phyloP scores from a whole-genome alignment of 1,140 invertebrate species.

The Drosophila micromelanica region DNA sequence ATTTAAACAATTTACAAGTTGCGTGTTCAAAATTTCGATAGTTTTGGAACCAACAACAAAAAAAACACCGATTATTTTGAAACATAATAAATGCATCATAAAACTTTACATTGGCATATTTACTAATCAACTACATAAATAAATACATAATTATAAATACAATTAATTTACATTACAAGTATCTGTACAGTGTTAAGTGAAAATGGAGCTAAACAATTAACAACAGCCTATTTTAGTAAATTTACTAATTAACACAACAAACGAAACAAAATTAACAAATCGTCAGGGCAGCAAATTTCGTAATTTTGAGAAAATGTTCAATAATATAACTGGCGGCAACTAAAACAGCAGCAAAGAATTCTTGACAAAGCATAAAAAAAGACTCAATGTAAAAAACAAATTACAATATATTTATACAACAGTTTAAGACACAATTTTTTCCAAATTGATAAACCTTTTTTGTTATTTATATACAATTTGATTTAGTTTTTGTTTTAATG shows the following conservation, averaged over 20 bases:
- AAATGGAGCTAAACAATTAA: conserved; percentile 70
- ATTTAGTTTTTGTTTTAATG: conserved; percentile 72
- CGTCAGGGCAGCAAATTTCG: conserved; percentile 67
- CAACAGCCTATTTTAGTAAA: conserved; percentile 70
- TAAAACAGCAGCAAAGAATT: conserved; percentile 7
- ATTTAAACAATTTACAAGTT: conserved; percentile 8
- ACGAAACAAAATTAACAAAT: conserved; percentile 30
- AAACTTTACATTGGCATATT: conserved; percentile 43
- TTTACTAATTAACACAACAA: conserved; percentile 52
- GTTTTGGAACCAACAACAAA: conserved; percentile 4
- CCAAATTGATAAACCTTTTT: conserved; percentile 57
- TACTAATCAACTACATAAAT: conserved; percentile 52
- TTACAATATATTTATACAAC: conserved; percentile 65
- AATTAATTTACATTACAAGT: conserved; percentile 75
- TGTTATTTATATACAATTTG: conserved; percentile 67
- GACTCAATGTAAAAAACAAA: conserved; percentile 66
- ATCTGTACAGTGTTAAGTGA: conserved; percentile 81
- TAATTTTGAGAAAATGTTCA: conserved; percentile 38
- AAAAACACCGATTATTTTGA: conserved; percentile 25
- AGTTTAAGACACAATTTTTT: conserved; percentile 66
- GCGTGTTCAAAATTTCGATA: conserved; percentile 15
- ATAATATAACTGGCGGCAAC: conserved; percentile 48
- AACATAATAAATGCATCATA: conserved; percentile 40
- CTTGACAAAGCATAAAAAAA: conserved; percentile 38
- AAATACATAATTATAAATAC: conserved; percentile 60